Percentiles rank a stretch among this genome's conserved stretches.
Conservation (phyloP, 1,140 invertebrate species). For the Elymnias hypermnestra region DNA sequence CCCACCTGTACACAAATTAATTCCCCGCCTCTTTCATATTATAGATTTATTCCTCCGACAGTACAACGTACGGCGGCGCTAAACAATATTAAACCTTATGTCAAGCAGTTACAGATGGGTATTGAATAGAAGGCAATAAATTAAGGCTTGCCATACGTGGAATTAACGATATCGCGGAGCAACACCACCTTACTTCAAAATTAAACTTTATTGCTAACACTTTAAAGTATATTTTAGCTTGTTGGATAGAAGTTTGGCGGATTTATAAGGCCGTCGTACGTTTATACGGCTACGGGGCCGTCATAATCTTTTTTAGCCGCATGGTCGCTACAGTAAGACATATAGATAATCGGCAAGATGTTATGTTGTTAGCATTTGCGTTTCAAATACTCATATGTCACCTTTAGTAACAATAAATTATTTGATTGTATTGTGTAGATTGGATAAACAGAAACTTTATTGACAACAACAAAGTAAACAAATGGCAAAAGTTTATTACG, state of each 20-base stretch:
- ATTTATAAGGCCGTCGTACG: constrained; percentile 52
- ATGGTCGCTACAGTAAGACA: constrained; percentile 53
- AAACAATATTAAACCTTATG: constrained; percentile 70
- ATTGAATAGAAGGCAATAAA: constrained; percentile 60
- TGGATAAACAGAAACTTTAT: constrained; percentile 4
- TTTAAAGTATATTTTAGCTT: constrained; percentile 36
- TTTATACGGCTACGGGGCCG: constrained; percentile 45
- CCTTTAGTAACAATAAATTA: constrained; percentile 17
- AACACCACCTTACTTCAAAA: constrained; percentile 19
- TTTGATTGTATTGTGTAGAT: neutral
- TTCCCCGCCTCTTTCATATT: constrained; percentile 72
- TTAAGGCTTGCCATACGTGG: constrained; percentile 62
- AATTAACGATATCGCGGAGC: constrained; percentile 56
- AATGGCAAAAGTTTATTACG: neutral
- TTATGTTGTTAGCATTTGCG: constrained; percentile 33
- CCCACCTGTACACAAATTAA: constrained; percentile 59
- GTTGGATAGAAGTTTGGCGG: constrained; percentile 31
- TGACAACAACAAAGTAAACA: constrained; percentile 5
- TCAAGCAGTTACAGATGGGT: constrained; percentile 53
- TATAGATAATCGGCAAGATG: constrained; percentile 52
- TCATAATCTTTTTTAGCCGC: constrained; percentile 74
- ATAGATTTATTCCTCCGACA: constrained; percentile 71
- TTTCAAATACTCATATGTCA: constrained; percentile 19
- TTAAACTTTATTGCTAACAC: constrained; percentile 25
- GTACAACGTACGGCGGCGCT: constrained; percentile 42